These are phyloP conservation scores for Alethe diademata DNA, from an alignment of 2,113 vertebrate species.

Conservation along the genomic window DNA sequence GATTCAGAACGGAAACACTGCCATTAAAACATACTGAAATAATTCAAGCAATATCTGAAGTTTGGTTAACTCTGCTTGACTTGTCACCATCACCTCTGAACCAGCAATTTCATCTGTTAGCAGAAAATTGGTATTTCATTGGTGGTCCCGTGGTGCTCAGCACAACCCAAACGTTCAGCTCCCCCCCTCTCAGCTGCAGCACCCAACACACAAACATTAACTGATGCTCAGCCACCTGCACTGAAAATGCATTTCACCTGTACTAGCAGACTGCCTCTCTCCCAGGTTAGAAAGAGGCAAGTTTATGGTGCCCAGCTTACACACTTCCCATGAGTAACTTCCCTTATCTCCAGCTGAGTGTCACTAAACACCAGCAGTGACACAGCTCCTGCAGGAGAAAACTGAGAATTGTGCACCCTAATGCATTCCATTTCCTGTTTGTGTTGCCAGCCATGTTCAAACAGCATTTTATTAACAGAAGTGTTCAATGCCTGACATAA, in stretches of 20 bases:
- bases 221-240: neutral
- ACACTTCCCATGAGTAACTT: accelerated
- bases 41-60: neutral
- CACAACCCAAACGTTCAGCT: neutral
- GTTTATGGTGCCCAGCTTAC: neutral
- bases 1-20: neutral
- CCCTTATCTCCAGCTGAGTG: neutral
- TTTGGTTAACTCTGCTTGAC: neutral
- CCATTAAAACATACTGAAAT: neutral
- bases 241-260: neutral
- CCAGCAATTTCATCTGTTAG: neutral
- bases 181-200: neutral
- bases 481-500: neutral
- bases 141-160: accelerated
- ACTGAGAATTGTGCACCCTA: neutral
- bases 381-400: neutral
- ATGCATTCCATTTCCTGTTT: neutral
- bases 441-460: neutral
- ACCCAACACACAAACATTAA: neutral
- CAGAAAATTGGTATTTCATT: accelerated
- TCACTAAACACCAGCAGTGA: neutral
- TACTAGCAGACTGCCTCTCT: neutral
- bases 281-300: neutral
- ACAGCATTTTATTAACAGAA: neutral
- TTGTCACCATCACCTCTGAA: neutral